phyloP scores from a whole-genome alignment of 2,888 invertebrate genomes.

The Polymixis lichenea region DNA sequence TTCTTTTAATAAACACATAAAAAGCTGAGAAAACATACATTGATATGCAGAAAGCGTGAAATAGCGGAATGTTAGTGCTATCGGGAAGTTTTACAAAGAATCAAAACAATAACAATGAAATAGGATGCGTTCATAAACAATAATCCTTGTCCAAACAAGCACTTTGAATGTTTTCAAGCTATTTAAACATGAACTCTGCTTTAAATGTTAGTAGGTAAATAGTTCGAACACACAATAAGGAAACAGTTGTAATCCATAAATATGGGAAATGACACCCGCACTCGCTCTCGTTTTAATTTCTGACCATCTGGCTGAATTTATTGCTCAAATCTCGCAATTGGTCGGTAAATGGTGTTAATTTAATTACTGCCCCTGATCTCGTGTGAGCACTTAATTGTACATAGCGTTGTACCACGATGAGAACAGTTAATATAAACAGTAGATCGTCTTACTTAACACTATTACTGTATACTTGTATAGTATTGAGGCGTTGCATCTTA shows the following conservation, averaged over 20 bases:
- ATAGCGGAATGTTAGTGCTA: slow-evolving; percentile 26
- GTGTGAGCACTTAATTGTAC: slow-evolving; percentile 73
- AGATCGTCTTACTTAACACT: slow-evolving; percentile 64
- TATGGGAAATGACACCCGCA: slow-evolving; percentile 70
- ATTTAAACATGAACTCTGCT: not conserved
- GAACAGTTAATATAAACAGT: slow-evolving; percentile 73
- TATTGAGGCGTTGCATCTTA: slow-evolving; percentile 56
- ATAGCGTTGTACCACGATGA: slow-evolving; percentile 48
- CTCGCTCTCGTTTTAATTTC: slow-evolving; percentile 61
- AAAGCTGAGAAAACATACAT: slow-evolving; percentile 39
- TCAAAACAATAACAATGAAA: slow-evolving; percentile 39
- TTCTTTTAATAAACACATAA: slow-evolving; percentile 51
- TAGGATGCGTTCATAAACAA: slow-evolving; percentile 18
- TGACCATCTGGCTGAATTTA: slow-evolving; percentile 81
- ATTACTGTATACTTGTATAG: slow-evolving; percentile 61
- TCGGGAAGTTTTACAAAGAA: slow-evolving; percentile 17
- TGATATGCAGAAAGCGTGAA: slow-evolving; percentile 64
- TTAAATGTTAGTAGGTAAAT: slow-evolving; percentile 31
- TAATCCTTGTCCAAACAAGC: slow-evolving; percentile 2
- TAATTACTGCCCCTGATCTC: slow-evolving; percentile 79
- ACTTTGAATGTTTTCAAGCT: slow-evolving; percentile 2
- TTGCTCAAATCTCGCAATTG: slow-evolving; percentile 87
- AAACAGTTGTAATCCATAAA: slow-evolving; percentile 59
- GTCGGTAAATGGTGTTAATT: slow-evolving; percentile 86
- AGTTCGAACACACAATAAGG: slow-evolving; percentile 11